These are phyloP conservation scores for Dinothrombium tinctorium DNA, from an alignment of 1,140 invertebrate species.

Conservation along the genomic window DNA sequence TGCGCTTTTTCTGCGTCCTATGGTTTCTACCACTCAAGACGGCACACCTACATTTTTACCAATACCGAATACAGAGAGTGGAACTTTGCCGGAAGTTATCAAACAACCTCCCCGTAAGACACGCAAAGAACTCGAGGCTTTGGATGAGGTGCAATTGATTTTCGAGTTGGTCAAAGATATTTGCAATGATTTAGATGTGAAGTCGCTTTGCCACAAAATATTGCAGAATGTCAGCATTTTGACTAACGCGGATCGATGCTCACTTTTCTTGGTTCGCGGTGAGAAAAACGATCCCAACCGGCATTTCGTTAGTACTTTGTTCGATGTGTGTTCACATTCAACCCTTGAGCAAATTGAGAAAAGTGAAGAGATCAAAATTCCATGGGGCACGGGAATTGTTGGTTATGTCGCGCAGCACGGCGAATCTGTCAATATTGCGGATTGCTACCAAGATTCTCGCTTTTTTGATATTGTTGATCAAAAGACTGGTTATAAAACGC, in stretches of 20 bases:
- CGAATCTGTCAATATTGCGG: slow-evolving; percentile 74
- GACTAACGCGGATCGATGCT: slow-evolving; percentile 70
- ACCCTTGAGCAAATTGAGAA: slow-evolving; percentile 72
- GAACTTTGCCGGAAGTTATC: no score
- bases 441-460: slow-evolving; percentile 71
- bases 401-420: slow-evolving; percentile 80
- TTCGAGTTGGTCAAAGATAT: slow-evolving; percentile 91
- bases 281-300: slow-evolving; percentile 10
- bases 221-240: slow-evolving; percentile 79
- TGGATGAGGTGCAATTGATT: slow-evolving; percentile 82
- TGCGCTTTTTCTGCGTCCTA: slow-evolving; percentile 64
- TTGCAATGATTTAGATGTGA: slow-evolving; percentile 78
- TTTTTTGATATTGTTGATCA: slow-evolving; percentile 84
- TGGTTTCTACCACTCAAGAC: slow-evolving; percentile 62
- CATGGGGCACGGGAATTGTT: slow-evolving; percentile 54
- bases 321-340: slow-evolving; percentile 66
- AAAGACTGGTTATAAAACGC: slow-evolving; percentile 72
- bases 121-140: slow-evolving; percentile 51
- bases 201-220: slow-evolving; percentile 81
- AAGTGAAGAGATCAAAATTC: slow-evolving; percentile 70
- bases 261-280: slow-evolving; percentile 47
- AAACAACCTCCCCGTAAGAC: slow-evolving; percentile 29
- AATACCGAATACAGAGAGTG: slow-evolving; percentile 2
- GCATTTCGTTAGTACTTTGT: slow-evolving; percentile 26
- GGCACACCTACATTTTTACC: slow-evolving; percentile 65